phyloP scores from a whole-genome alignment of 1,140 invertebrate genomes.

The Aphis gossypii region DNA sequence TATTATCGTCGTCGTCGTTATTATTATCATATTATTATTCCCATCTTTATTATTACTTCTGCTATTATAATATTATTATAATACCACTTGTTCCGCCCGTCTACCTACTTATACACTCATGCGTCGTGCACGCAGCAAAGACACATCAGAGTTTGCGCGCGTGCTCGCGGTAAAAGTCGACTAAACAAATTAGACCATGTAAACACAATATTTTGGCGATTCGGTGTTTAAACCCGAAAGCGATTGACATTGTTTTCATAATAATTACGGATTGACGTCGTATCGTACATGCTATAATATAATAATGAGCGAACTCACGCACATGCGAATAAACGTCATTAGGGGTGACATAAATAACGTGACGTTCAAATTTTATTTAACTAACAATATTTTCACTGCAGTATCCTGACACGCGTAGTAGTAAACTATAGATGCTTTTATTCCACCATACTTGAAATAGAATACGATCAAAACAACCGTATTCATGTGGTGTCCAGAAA shows the following conservation, averaged over 20 bases:
- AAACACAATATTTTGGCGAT: neutral
- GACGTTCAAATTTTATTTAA: neutral
- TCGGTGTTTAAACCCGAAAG: neutral
- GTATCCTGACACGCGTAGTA: neutral
- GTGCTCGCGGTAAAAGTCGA: neutral
- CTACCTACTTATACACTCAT: conserved; percentile 40
- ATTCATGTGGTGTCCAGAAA: neutral
- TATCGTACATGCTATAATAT: neutral
- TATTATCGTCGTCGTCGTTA: neutral
- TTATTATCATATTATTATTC: neutral
- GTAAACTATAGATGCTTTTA: neutral
- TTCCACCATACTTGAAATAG: neutral
- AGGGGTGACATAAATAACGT: neutral
- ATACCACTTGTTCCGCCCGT: neutral
- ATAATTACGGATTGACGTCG: neutral
- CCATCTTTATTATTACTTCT: neutral
- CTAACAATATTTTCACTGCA: neutral
- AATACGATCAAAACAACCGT: neutral
- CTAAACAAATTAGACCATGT: conserved; percentile 46
- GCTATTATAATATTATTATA: neutral
- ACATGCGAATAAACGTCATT: neutral
- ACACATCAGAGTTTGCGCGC: neutral
- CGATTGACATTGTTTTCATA: neutral
- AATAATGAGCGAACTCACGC: neutral
- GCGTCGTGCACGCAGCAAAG: neutral